Percentiles rank a stretch among this genome's conserved stretches.
phyloP scores from a whole-genome alignment of 2,797 vertebrate genomes.

The Anabacerthia variegaticeps region DNA sequence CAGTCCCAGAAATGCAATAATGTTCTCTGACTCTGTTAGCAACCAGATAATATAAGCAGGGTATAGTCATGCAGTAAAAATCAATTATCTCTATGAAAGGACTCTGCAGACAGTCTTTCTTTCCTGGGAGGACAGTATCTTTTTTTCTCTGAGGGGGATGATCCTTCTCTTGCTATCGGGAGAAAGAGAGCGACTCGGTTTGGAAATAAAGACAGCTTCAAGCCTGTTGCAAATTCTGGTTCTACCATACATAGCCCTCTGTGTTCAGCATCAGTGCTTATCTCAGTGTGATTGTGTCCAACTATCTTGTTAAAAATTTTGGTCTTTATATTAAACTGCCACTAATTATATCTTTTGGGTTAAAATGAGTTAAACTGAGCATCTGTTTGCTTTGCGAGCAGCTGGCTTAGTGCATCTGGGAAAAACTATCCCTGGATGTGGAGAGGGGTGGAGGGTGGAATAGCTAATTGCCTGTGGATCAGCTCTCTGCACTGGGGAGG shows the following conservation, averaged over 20 bases:
- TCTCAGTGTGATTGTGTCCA: not conserved
- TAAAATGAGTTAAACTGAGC: slow-evolving; percentile 27
- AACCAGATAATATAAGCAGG: not conserved
- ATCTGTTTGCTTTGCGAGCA: slow-evolving; percentile 31
- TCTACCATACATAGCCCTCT: not conserved
- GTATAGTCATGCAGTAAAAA: not conserved
- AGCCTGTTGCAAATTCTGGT: not conserved
- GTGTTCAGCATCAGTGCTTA: not conserved
- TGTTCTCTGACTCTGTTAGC: not conserved
- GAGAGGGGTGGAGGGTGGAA: not conserved
- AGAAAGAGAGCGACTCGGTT: not conserved
- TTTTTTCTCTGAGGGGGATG: too few relatives aligned
- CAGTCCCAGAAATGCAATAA: not conserved
- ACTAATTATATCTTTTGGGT: slow-evolving; percentile 25
- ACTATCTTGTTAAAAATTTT: not conserved
- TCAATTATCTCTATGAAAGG: not conserved
- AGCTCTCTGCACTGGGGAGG: not conserved
- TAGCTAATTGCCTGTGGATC: not conserved
- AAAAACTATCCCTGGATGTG: not conserved
- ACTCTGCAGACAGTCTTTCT: not conserved
- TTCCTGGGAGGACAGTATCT: not conserved
- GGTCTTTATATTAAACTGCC: slow-evolving; percentile 6
- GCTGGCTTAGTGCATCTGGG: slow-evolving; percentile 7
- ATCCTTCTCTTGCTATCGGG: not conserved
- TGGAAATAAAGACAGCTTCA: not conserved